Evolutionary conservation across 1,140 invertebrate species (phyloP).

Genomic region (Portunus trituberculatus): DNA sequence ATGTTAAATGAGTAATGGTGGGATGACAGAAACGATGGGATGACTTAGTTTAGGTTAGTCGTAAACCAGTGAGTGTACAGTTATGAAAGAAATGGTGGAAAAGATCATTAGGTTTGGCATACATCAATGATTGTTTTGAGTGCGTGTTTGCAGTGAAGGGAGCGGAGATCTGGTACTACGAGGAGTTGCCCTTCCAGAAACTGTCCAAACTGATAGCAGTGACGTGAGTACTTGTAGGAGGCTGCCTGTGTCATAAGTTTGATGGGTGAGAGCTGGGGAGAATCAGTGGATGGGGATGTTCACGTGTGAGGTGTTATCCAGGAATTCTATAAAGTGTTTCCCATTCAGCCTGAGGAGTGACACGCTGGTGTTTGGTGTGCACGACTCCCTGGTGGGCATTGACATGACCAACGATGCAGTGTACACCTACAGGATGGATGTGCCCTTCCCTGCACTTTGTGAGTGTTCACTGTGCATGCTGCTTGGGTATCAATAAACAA

Average conservation of each 20-base stretch:
- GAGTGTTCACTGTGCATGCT: neutral
- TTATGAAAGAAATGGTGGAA: no score
- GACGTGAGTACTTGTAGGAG: slow-evolving; percentile 25
- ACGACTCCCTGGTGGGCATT: slow-evolving; percentile 30
- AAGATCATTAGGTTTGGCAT: no score
- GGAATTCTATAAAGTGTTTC: neutral
- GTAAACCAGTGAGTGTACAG: no score
- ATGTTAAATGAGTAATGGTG: no score
- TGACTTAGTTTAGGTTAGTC: no score
- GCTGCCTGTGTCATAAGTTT: no score
- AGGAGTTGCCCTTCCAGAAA: neutral
- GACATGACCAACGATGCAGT: neutral
- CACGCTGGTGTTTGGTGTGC: neutral
- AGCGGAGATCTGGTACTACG: slow-evolving; percentile 50
- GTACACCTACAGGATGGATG: slow-evolving; percentile 13
- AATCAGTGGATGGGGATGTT: no score
- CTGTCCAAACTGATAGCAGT: slow-evolving; percentile 28
- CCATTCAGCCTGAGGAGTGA: neutral
- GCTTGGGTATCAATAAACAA: no score
- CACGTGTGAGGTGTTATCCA: no score
- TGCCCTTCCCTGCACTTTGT: neutral
- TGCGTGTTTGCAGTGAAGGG: neutral
- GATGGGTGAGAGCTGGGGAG: no score
- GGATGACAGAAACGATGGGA: no score
- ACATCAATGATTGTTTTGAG: neutral